phyloP scores from a whole-genome alignment of 2,888 invertebrate genomes.

The Scotopteryx bipunctaria region DNA sequence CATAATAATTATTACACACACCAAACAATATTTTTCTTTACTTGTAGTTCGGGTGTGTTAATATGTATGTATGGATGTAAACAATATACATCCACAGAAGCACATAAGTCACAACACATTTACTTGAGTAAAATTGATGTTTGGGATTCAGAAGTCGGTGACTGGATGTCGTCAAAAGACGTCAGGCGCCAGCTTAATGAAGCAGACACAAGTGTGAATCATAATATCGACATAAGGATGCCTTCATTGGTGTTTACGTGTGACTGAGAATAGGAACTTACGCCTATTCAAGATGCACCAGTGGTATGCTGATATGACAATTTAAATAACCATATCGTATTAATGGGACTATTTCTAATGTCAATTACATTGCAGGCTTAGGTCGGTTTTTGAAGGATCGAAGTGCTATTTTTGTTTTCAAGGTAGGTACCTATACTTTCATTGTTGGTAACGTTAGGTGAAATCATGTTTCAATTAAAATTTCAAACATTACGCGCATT shows the following conservation, averaged over 20 bases:
- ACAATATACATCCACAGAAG: too few relatives aligned
- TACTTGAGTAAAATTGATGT: constrained; percentile 53
- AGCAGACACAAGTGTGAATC: constrained; percentile 55
- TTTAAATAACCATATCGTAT: constrained; percentile 8
- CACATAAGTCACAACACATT: too few relatives aligned
- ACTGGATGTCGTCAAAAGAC: constrained; percentile 43
- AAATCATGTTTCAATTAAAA: background rate
- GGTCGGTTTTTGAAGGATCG: background rate
- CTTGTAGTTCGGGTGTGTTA: too few relatives aligned
- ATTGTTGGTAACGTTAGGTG: background rate
- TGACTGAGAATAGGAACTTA: constrained; percentile 7
- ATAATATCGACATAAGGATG: constrained; percentile 39
- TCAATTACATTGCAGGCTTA: too few relatives aligned
- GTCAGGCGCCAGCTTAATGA: constrained; percentile 22
- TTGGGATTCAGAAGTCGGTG: constrained; percentile 39
- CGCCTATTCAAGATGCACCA: constrained; percentile 14
- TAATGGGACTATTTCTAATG: background rate
- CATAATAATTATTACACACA: background rate
- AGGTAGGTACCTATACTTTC: too few relatives aligned
- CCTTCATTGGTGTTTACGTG: constrained; percentile 10
- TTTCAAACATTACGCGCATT: background rate
- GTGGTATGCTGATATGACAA: constrained; percentile 6
- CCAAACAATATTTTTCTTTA: too few relatives aligned
- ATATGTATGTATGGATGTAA: background rate
- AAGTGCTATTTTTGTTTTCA: background rate